A percentile compares a stretch with the other conserved stretches of the same genome.
Conservation (phyloP, 2,797 vertebrate species). For the Nannoperca obscura region DNA sequence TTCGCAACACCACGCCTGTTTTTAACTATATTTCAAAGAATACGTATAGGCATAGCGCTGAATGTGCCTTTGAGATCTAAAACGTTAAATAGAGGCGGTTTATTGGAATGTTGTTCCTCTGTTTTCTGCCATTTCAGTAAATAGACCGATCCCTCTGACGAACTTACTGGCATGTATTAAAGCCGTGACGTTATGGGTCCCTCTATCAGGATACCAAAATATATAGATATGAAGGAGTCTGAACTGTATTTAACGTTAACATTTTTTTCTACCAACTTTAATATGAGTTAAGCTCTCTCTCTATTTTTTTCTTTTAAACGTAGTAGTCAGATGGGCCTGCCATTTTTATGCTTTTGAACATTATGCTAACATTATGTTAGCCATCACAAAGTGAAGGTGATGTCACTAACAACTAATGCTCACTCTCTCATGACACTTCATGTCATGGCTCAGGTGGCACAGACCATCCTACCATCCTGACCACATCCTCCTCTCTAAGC, state of each 20-base stretch:
- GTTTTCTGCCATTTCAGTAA: conserved; percentile 58
- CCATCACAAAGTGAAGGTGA: neutral
- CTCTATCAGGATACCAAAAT: conserved; percentile 1
- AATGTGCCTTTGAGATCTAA: conserved; percentile 5
- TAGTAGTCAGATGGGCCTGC: neutral
- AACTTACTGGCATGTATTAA: conserved; percentile 21
- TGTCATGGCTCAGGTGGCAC: conserved; percentile 30
- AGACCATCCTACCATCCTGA: conserved; percentile 37
- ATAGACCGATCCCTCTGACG: conserved; percentile 62
- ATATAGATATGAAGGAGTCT: neutral
- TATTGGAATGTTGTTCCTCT: conserved; percentile 35
- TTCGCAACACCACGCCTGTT: neutral
- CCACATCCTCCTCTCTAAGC: conserved; percentile 59
- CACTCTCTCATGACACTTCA: conserved; percentile 1
- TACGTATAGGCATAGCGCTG: neutral
- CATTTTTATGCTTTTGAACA: neutral
- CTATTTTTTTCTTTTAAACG: too few species aligned
- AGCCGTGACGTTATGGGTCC: neutral
- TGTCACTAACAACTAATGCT: neutral
- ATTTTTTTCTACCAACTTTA: neutral
- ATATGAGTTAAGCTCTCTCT: neutral
- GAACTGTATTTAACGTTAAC: neutral
- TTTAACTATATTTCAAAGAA: neutral
- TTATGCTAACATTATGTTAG: neutral
- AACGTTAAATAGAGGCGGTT: conserved; percentile 45